phyloP scores from a whole-genome alignment of 2,797 vertebrate genomes.

The Enteromius radiatus region DNA sequence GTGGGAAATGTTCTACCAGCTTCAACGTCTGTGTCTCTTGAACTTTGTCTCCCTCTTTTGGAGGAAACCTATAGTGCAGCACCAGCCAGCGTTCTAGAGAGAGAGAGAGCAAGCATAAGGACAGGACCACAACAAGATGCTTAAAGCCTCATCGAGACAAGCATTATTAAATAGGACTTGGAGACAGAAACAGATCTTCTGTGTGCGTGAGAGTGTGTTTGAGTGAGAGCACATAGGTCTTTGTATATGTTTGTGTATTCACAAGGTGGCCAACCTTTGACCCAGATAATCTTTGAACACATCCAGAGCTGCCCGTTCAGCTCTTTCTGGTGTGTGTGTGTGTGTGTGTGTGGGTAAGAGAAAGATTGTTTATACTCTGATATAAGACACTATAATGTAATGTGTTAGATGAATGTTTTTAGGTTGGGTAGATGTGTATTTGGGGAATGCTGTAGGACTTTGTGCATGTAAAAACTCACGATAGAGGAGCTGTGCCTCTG shows the following conservation, averaged over 20 bases:
- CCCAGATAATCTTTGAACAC: conserved; percentile 55
- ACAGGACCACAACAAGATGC: conserved; percentile 30
- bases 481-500: conserved; percentile 51
- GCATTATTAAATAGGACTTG: conserved; percentile 44
- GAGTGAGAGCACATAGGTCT: conserved; percentile 27
- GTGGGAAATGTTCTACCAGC: conserved; percentile 52
- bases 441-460: conserved; percentile 60
- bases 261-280: conserved; percentile 53
- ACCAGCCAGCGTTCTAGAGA: conserved; percentile 46
- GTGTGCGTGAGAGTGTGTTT: conserved; percentile 41
- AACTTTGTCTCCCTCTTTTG: conserved; percentile 60
- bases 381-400: conserved; percentile 59
- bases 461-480: conserved; percentile 62
- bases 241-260: conserved; percentile 56
- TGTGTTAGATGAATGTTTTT: conserved; percentile 59
- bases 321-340: conserved; percentile 30
- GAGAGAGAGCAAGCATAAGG: conserved; percentile 25
- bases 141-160: not conserved
- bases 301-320: conserved; percentile 36
- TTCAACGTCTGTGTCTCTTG: conserved; percentile 51
- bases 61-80: conserved; percentile 50
- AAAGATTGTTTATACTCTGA: conserved; percentile 51
- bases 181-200: conserved; percentile 42
- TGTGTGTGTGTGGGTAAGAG: conserved; percentile 25
- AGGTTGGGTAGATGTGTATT: conserved; percentile 58